Conservation (phyloP, 2,888 invertebrate species). For the Eristalis intricaria region DNA sequence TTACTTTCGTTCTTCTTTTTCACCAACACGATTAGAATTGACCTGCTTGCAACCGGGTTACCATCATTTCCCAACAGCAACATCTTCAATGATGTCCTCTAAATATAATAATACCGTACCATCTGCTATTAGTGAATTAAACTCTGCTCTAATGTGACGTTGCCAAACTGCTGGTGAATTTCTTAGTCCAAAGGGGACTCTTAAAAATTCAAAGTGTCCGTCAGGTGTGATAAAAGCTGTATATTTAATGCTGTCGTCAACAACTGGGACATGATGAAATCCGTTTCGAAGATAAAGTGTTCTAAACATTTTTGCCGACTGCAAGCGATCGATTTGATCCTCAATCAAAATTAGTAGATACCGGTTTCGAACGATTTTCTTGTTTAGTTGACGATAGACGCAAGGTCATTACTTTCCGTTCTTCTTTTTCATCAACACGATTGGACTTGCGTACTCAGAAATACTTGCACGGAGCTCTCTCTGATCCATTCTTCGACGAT, state of each 20-base stretch:
- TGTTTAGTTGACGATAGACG: slow-evolving; percentile 64
- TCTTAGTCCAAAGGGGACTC: neutral
- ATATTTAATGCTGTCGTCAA: slow-evolving; percentile 73
- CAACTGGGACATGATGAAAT: no score
- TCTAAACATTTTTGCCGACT: slow-evolving; percentile 72
- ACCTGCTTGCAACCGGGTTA: no score
- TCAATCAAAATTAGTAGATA: no score
- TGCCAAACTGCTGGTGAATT: slow-evolving; percentile 25
- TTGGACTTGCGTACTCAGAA: slow-evolving; percentile 73
- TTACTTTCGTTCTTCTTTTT: slow-evolving; percentile 65
- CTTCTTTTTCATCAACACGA: slow-evolving; percentile 72
- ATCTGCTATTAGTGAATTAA: slow-evolving; percentile 17
- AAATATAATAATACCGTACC: slow-evolving; percentile 63
- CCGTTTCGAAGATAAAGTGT: no score
- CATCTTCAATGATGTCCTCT: slow-evolving; percentile 75
- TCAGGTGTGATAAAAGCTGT: slow-evolving; percentile 75
- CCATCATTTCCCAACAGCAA: no score
- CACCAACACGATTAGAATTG: slow-evolving; percentile 72
- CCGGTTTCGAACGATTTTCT: slow-evolving; percentile 62
- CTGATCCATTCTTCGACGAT: slow-evolving; percentile 26
- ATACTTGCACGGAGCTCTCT: slow-evolving; percentile 35
- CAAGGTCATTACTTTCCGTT: slow-evolving; percentile 64
- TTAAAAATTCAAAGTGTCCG: slow-evolving; percentile 74
- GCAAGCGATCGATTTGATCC: slow-evolving; percentile 73
- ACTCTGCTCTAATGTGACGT: slow-evolving; percentile 27